Base-by-base conservation (phyloP, 2,113 vertebrate species). In the Acrocephalus arundinaceus region DNA sequence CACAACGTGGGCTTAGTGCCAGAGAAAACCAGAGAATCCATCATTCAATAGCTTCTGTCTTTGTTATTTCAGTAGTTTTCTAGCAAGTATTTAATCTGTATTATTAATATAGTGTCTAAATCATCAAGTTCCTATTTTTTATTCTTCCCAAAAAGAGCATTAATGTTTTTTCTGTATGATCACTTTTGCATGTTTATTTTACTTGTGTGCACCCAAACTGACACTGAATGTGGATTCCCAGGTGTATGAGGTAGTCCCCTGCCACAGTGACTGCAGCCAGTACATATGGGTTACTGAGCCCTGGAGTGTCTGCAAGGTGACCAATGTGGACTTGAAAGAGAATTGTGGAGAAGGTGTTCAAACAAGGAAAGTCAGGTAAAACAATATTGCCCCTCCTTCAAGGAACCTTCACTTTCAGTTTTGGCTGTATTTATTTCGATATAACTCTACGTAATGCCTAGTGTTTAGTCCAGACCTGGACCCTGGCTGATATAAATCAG, bases 241-340 rank as follows among this genome's bases (percentile, higher is more conserved):
- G 99, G 99, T 99, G 13, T 99, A 99, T 4, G 99, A 99, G 95
- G 99, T 99, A 15, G 99, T 99, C 23, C 99, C 99, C 0, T 99
- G 99, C 90, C 99, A 99, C 93, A 99, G 99, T 51, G 99, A 99
- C 97, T 99, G 99, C 93, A 98, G 95, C 84, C 99, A 99, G 96
- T 99, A 99, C 3, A 90, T 99, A 11, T 99, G 99, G 98, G 97
- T 99, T 89, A 98, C 99, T 6, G 99, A 99, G 81, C 99, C 99
- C 0, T 99, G 99, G 99, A 99, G 99, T 0, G 86, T 99, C 55
- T 99, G 99, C 98, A 99, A 99, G 95, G 99, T 99, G 96, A 99
- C 99, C 88, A 99, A 98, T 6, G 98, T 99, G 90, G 98, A 99
- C 85, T 97, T 98, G 43, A 98, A 98, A 59, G 98, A 99, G 87